phyloP scores from a whole-genome alignment of 2,797 vertebrate species.

The Sebastes aleutianus region DNA sequence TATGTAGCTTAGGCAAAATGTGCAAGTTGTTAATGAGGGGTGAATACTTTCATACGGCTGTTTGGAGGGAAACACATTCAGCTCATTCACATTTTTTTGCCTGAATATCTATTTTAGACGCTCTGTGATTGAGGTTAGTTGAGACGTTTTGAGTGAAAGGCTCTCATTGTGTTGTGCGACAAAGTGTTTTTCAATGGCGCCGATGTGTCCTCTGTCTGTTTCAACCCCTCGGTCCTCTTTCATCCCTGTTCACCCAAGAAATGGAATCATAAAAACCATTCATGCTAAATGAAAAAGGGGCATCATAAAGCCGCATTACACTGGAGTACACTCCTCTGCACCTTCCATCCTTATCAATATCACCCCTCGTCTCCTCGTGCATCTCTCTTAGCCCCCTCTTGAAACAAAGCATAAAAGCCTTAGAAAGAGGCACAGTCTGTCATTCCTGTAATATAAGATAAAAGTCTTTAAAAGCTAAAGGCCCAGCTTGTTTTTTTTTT shows the following conservation, averaged over 20 bases:
- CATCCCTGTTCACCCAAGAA: slow-evolving; percentile 76
- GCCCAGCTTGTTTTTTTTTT: slow-evolving; percentile 46
- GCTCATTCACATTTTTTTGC: slow-evolving; percentile 17
- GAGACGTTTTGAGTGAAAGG: slow-evolving; percentile 25
- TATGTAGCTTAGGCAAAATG: slow-evolving; percentile 49
- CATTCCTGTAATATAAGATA: slow-evolving; percentile 83
- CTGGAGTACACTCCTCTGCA: slow-evolving; percentile 75
- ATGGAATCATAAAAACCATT: slow-evolving; percentile 83
- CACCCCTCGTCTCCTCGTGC: slow-evolving; percentile 62
- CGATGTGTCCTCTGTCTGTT: slow-evolving; percentile 62
- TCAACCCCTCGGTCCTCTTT: slow-evolving; percentile 61
- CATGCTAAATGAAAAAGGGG: slow-evolving; percentile 83
- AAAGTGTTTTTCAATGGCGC: slow-evolving; percentile 42
- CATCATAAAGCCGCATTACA: slow-evolving; percentile 81
- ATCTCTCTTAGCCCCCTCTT: slow-evolving; percentile 62
- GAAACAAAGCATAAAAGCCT: slow-evolving; percentile 82
- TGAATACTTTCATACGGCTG: slow-evolving; percentile 19
- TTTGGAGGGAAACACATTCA: slow-evolving; percentile 22
- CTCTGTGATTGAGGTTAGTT: not conserved
- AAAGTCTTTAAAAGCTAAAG: slow-evolving; percentile 85
- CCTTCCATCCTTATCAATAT: slow-evolving; percentile 82
- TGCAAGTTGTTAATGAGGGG: slow-evolving; percentile 65
- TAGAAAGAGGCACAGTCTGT: slow-evolving; percentile 82
- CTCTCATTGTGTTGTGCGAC: not conserved
- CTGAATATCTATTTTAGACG: slow-evolving; percentile 36